These are phyloP conservation scores for Nettapus auritus DNA, from an alignment of 2,113 vertebrate genomes.

Conservation along the genomic window DNA sequence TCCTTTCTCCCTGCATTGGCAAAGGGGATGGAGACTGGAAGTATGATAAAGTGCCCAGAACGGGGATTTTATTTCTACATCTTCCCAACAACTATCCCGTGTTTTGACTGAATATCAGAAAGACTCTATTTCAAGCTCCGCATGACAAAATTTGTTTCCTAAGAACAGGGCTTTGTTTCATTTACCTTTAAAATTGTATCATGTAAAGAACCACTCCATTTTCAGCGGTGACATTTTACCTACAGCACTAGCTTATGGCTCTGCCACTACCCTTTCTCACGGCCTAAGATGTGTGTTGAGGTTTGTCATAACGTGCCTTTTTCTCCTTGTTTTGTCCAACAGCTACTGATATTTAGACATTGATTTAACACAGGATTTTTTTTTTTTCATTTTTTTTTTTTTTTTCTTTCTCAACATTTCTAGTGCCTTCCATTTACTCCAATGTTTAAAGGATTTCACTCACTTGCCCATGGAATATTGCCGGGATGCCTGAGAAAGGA, in stretches of 20 bases:
- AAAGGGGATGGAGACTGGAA: background rate
- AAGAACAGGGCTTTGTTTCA: background rate
- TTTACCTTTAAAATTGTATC: background rate
- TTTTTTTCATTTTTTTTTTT: background rate
- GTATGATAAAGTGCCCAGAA: background rate
- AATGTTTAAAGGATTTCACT: background rate
- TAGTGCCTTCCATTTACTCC: background rate
- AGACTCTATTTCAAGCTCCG: background rate
- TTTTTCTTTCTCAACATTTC: background rate
- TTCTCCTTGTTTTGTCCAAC: background rate
- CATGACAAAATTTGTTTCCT: background rate
- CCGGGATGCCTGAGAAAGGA: background rate
- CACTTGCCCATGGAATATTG: background rate
- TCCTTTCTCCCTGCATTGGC: background rate
- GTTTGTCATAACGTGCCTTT: background rate
- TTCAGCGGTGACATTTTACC: background rate
- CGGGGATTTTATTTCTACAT: accelerated
- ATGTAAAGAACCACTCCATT: background rate
- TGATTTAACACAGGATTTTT: background rate
- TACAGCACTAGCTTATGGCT: background rate
- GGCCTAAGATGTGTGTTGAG: background rate
- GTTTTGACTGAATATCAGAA: background rate
- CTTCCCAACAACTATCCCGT: background rate
- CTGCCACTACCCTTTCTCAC: background rate
- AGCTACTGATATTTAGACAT: background rate